These are phyloP conservation scores for Latrodectus geometricus DNA, from an alignment of 1,140 invertebrate genomes.

Conservation along the genomic window DNA sequence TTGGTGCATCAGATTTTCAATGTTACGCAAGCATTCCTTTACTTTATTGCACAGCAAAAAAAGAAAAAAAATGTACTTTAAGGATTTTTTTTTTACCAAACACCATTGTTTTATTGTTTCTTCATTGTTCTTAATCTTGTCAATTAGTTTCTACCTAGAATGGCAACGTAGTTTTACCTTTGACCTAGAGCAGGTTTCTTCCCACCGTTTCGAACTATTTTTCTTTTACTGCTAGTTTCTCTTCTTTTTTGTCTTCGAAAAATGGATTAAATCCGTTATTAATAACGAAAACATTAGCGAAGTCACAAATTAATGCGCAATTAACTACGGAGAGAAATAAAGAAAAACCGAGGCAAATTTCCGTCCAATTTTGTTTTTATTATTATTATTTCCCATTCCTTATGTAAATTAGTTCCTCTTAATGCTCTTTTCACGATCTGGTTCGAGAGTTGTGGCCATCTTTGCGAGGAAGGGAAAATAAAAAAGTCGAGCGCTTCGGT, in stretches of 20 bases:
- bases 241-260: conserved; percentile 2
- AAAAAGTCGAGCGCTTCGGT: not conserved
- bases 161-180: not conserved
- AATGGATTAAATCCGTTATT: conserved; percentile 21
- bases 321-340: not conserved
- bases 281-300: conserved; percentile 12
- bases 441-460: not conserved
- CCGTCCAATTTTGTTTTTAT: conserved; percentile 1
- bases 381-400: not conserved
- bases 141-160: not conserved
- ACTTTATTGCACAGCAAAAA: too few species aligned
- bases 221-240: too few species aligned
- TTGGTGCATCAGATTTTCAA: too few species aligned
- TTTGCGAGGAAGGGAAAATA: not conserved
- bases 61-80: too few species aligned
- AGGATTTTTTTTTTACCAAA: not conserved
- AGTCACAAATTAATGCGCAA: conserved; percentile 39
- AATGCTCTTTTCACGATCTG: not conserved
- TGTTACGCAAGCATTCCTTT: too few species aligned
- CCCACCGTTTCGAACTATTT: not conserved
- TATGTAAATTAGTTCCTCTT: not conserved
- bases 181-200: not conserved
- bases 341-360: not conserved
- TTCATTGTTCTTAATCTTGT: not conserved
- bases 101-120: not conserved